These are phyloP conservation scores for Lonchura striata DNA, from an alignment of 2,113 vertebrate genomes.

Conservation along the genomic window DNA sequence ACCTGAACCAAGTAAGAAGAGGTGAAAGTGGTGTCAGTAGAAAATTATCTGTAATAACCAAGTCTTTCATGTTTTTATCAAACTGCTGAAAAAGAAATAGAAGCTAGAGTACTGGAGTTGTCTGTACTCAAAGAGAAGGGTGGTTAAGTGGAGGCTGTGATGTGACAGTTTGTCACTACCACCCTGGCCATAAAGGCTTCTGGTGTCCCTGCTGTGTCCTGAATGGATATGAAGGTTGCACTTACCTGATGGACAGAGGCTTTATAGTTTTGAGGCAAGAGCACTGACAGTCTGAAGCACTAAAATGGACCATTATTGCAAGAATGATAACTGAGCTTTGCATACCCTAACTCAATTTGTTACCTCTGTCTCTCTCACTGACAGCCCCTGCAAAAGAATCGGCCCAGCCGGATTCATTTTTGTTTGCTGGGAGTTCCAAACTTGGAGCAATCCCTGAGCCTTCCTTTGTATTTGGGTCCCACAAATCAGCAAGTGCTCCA, in stretches of 20 bases:
- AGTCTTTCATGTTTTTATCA: not conserved
- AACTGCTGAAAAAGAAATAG: not conserved
- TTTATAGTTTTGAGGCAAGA: not conserved
- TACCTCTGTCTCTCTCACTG: not conserved
- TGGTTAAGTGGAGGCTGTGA: not conserved
- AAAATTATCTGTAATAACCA: not conserved
- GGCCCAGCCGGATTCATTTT: conserved; percentile 62
- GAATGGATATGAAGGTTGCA: not conserved
- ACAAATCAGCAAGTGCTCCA: conserved; percentile 54
- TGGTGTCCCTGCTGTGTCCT: not conserved
- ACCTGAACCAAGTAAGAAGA: not conserved
- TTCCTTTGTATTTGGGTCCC: conserved; percentile 64
- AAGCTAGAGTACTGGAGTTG: not conserved
- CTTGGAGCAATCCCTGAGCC: conserved; percentile 71
- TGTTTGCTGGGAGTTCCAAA: conserved; percentile 72
- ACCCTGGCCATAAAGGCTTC: not conserved
- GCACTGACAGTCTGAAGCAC: not conserved
- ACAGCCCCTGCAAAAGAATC: conserved; percentile 73
- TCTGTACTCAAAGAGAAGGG: not conserved
- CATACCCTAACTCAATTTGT: not conserved
- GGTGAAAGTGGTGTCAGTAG: not conserved
- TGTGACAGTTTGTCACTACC: not conserved
- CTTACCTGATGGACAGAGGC: not conserved
- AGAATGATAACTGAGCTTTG: not conserved
- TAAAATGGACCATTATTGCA: not conserved